Evolutionary conservation across 2,113 vertebrate species (phyloP).

Genomic region (Heterotis niloticus): DNA sequence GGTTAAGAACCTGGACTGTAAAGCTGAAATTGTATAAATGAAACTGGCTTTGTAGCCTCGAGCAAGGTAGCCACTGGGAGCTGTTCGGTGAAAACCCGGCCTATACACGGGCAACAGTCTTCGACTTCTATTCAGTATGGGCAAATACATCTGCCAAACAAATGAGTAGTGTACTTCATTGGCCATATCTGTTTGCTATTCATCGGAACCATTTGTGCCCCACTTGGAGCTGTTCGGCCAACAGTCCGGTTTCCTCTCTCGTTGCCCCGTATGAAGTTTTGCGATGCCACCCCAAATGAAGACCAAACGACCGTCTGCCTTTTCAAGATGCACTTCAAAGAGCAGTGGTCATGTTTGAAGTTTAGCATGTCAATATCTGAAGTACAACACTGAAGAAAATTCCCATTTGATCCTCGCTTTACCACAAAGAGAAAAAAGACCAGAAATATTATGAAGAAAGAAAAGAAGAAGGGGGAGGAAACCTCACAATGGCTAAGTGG

Average conservation of each 20-base stretch:
- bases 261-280: background rate
- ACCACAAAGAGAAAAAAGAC: conserved; percentile 10
- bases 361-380: background rate
- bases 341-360: conserved; percentile 1
- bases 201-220: background rate
- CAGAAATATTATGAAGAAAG: conserved; percentile 10
- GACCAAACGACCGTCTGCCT: background rate
- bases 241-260: background rate
- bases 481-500: background rate
- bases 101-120: background rate
- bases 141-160: background rate
- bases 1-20: too few species aligned
- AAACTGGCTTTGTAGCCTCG: background rate
- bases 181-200: background rate
- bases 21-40: too few species aligned
- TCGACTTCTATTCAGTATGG: background rate
- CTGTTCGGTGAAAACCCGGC: background rate
- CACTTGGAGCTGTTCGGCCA: background rate
- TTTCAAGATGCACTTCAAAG: background rate
- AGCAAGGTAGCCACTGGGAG: background rate
- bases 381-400: background rate
- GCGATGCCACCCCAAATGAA: background rate
- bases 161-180: background rate
- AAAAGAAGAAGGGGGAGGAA: background rate
- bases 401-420: background rate